phyloP scores from a whole-genome alignment of 2,888 invertebrate genomes.

The Aphidius colemani region DNA sequence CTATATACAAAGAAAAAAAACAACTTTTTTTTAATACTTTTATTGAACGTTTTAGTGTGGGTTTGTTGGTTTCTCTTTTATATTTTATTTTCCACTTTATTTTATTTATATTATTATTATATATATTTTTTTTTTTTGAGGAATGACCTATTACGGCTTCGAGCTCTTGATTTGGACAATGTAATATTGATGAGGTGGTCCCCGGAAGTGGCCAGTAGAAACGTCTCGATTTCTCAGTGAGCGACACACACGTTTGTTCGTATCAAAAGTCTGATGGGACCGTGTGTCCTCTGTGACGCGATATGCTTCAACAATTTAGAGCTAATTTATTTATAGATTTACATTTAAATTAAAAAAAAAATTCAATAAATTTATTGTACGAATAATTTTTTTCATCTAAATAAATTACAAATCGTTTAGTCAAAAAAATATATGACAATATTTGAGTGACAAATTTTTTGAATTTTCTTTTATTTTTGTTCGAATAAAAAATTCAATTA shows the following conservation, averaged over 20 bases:
- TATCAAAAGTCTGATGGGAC: slow-evolving; percentile 16
- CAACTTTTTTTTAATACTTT: too few species aligned
- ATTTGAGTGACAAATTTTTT: neutral
- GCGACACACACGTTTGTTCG: neutral
- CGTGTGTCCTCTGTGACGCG: slow-evolving; percentile 1
- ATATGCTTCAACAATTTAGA: slow-evolving; percentile 18
- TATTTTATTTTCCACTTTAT: neutral
- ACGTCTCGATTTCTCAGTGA: slow-evolving; percentile 2
- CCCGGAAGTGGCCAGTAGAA: slow-evolving; percentile 14
- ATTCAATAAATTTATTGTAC: too few species aligned
- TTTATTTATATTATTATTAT: neutral
- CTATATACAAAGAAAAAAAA: too few species aligned
- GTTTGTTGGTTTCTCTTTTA: neutral
- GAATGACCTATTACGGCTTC: neutral
- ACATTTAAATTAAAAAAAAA: too few species aligned
- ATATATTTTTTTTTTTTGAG: neutral
- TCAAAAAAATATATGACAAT: too few species aligned
- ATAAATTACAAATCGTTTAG: too few species aligned
- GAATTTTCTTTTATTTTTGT: neutral
- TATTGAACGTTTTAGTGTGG: too few species aligned
- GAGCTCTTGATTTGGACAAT: neutral
- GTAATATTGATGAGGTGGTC: slow-evolving; percentile 13
- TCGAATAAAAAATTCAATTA: too few species aligned
- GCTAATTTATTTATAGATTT: neutral
- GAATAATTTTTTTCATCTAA: too few species aligned